Base-by-base conservation (phyloP, 2,797 vertebrate genomes). In the Mycteria americana region DNA sequence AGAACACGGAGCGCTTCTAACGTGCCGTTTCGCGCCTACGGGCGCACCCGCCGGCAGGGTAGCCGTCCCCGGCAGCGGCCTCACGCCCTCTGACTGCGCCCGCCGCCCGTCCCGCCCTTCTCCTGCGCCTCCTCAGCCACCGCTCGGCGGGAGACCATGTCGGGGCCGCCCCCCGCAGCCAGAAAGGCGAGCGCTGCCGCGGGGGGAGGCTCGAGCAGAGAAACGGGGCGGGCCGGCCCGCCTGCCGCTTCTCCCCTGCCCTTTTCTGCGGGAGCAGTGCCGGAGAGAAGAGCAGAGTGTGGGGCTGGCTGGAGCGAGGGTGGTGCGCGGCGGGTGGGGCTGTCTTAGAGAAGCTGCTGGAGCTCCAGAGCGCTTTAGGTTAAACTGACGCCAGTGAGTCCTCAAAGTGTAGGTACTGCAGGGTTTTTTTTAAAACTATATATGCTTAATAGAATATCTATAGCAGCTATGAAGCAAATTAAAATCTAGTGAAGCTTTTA, bases 391-490 rank as follows among this genome's bases (percentile, higher is more conserved):
- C 7, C 4, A 5, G 60, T 1, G 43, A 56, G 60, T 0, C 23
- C 18, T 53, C n/a, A 0, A 2, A 28, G 50, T 0, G 16, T 13
- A 25, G 35, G 2, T 31, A 1, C 7, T 1, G 62, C 3, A 1
- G 10, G 10, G 25, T 5, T 17, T 24, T 24, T 54, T 19, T 24
- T 70, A 2, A 24, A 56, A 10, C 35, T 28, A 0, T 3, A 0
- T 10, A 6, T 18, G 27, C 51, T 25, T 63, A 10, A 1, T 6
- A 16, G 50, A 19, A 0, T 3, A 9, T 14, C 9, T 39, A 1
- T 7, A 14, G 41, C 8, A 28, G n/a, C 41, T 60, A 5, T 5
- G 19, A 22, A 25, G 10, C 14, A 9, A 43, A 15, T 7, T 50
- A 7, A 53, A 23, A 3, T 11, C 30, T 8, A 10, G 19, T 16